Conservation (phyloP, 2,888 invertebrate species). For the Dicycla oo region DNA sequence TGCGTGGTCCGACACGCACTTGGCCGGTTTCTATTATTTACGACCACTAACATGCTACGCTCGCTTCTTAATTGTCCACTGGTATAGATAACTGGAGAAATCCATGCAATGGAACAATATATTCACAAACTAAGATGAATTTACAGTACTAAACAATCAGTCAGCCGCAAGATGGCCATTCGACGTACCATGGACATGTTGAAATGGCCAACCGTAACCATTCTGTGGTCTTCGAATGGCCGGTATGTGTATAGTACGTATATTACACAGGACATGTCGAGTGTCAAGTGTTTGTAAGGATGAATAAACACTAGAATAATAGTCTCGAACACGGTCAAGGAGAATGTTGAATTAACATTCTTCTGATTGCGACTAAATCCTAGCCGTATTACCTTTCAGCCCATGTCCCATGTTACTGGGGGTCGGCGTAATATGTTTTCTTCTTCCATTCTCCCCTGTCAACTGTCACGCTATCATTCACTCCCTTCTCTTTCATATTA, state of each 20-base stretch:
- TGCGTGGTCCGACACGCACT: no score
- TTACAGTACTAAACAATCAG: constrained; percentile 13
- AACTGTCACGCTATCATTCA: no score
- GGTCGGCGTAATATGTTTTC: no score
- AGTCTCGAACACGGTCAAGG: not conserved
- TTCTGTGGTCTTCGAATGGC: constrained; percentile 42
- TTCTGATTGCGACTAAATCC: no score
- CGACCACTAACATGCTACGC: not conserved
- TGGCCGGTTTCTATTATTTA: no score
- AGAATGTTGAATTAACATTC: not conserved
- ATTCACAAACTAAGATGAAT: not conserved
- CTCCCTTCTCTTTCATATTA: no score
- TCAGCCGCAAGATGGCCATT: constrained; percentile 1
- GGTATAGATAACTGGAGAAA: not conserved
- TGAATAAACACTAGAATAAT: constrained; percentile 23
- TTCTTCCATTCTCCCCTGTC: no score
- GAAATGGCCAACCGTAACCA: constrained; percentile 16
- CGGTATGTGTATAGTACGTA: constrained; percentile 20
- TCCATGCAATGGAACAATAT: not conserved
- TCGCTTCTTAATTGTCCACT: not conserved
- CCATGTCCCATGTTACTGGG: no score
- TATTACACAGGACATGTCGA: constrained; percentile 17
- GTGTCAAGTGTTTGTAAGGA: constrained; percentile 11
- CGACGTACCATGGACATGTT: not conserved
- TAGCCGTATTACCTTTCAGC: no score